A percentile compares a stretch with the other conserved stretches of the same genome.
These are phyloP conservation scores for Arbacia lixula DNA, from an alignment of 53 echinoderm and acorn worm species.

Conservation along the genomic window DNA sequence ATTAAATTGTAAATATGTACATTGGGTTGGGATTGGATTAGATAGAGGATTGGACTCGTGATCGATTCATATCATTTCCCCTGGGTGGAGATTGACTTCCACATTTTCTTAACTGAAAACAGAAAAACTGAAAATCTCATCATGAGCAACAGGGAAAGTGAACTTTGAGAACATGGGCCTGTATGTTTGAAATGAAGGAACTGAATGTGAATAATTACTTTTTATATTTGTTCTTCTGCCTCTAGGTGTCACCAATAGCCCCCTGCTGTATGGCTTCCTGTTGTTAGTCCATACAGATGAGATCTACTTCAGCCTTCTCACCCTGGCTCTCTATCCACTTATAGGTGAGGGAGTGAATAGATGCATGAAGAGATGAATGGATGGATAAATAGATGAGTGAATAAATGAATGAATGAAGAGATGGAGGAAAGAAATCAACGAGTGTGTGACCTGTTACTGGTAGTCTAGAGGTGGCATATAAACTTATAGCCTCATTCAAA, in stretches of 20 bases:
- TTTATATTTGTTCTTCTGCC: background rate
- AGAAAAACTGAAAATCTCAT: background rate
- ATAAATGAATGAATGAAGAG: too few species aligned
- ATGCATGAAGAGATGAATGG: background rate
- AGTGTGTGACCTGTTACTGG: too few species aligned
- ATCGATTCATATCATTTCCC: too few species aligned
- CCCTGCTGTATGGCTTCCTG: constrained; percentile 55
- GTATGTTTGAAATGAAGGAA: background rate
- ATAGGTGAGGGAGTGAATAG: constrained; percentile 70
- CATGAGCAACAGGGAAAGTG: background rate
- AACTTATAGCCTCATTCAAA: too few species aligned
- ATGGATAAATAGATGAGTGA: too few species aligned
- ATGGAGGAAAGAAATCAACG: too few species aligned
- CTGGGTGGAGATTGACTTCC: too few species aligned
- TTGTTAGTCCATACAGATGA: constrained; percentile 64
- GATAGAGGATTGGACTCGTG: too few species aligned
- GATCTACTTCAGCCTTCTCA: constrained; percentile 73
- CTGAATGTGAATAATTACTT: background rate
- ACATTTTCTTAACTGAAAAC: too few species aligned
- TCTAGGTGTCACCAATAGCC: constrained; percentile 1
- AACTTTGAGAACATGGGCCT: background rate
- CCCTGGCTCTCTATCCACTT: constrained; percentile 73
- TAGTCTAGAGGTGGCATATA: too few species aligned
- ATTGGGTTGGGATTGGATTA: too few species aligned
- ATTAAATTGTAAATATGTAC: too few species aligned